Base-by-base conservation (phyloP, 2,888 invertebrate genomes). In the Ceraclea dissimilis region DNA sequence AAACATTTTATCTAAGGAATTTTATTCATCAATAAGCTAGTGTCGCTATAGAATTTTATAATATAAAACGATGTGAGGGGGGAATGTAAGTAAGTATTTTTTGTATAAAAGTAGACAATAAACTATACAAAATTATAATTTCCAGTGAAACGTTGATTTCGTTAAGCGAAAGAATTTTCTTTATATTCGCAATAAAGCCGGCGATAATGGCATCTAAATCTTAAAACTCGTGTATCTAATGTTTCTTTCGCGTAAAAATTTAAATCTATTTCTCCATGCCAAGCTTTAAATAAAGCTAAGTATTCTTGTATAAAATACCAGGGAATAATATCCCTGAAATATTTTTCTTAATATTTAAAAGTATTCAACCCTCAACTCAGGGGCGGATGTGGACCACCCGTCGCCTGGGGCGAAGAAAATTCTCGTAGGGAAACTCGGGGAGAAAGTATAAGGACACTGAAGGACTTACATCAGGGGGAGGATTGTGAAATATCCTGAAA, bases 381-480 rank as follows among this genome's bases (percentile, higher is more conserved):
- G 39, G 39, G 39, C 39, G 39, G 39, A 39, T 13, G 39, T 39
- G 39, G 39, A 13, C 39, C 39, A 39, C 39, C 39, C 39, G 46
- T 10, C 20, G 46, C 46, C 20, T 19, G 19, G 16, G 46, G 46
- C 46, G 19, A 19, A 46, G 46, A 19, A 46, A 11, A 46, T 13
- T 46, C 46, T 46, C 46, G 18, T 8, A 46, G 46, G 46, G 46
- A 46, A 46, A 19, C 18, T 46, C 39, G 13, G 39, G n/a, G 16
- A 39, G 39, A 39, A 16, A 16, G 39, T 39, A 16, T 2, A 31
- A 11, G 13, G 2, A 39, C 16, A 13, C 5, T 13, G 39, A 16
- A 16, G 39, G 39, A 39, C 39, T 39, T 4, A 13, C 39, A 39
- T 51, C 58, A 55, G 58, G 43, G 58, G 51, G 55, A 58, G 55